Base-by-base conservation (phyloP, 2,888 invertebrate species). In the Cosmopolites sordidus region DNA sequence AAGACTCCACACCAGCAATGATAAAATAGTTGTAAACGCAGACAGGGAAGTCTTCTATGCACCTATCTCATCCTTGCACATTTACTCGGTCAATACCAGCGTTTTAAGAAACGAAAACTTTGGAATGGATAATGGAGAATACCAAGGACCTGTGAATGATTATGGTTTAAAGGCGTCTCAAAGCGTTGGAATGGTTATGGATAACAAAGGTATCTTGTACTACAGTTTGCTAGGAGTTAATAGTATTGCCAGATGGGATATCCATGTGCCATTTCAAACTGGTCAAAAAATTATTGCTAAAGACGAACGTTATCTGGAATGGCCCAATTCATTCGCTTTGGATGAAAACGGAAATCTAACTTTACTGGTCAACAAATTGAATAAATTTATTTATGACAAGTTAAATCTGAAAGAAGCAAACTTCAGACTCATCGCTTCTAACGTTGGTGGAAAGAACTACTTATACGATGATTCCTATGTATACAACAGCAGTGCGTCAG, bases 101-200 rank as follows among this genome's bases (percentile, higher is more conserved):
- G 74, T 80, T 16, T 70, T 88, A 15, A 79, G 79, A 49, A 80
- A 81, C 60, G 79, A 81, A 52, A 73, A 76, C 2, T 66, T 78
- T 17, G 72, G 73, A 0, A 61, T 70, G 2, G 63, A 64, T 9
- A 59, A 58, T 15, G 56, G 58, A 1, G 64, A 68, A 43, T 69
- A 62, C 39, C 58, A 64, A 16, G 72, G 75, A 0, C 73, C 77
- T 56, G 79, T 87, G 0, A 76, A 72, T 5, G 81, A 83, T 58
- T 70, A 84, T 37, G 87, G 62, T 9, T 64, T 72, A 1, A 86
- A 86, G 66, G 70, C 76, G 0, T 86, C 86, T 0, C 84, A 86
- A 69, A 82, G 83, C 0, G 86, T 84, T 63, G 87, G 87, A 0
- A 86, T 89, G 84, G 79, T 82, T 55, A 86, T 87, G 84, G 86